Evolutionary conservation across 2,797 vertebrate species (phyloP).

Genomic region (Lutjanus campechanus): DNA sequence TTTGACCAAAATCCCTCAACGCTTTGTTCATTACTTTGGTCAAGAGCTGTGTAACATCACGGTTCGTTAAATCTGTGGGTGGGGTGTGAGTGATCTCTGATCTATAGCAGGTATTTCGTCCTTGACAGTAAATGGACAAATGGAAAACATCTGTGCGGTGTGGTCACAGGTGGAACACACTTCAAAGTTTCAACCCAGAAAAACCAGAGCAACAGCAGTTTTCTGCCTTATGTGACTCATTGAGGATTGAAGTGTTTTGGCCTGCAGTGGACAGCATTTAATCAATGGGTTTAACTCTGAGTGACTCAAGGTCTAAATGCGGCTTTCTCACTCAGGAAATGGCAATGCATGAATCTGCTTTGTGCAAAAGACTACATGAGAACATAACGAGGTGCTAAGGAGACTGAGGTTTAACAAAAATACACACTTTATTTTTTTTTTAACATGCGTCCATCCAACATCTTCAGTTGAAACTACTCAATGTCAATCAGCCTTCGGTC

Average conservation of each 20-base stretch:
- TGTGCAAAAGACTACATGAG: background rate
- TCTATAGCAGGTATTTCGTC: slow-evolving; percentile 31
- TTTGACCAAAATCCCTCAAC: background rate
- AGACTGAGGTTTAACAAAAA: slow-evolving; percentile 26
- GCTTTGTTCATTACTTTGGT: slow-evolving; percentile 19
- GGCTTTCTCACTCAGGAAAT: slow-evolving; percentile 23
- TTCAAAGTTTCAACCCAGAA: slow-evolving; percentile 11
- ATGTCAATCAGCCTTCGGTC: slow-evolving; percentile 65
- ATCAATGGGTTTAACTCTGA: slow-evolving; percentile 32
- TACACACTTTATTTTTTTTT: slow-evolving; percentile 34
- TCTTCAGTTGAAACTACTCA: background rate
- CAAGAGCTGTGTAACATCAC: slow-evolving; percentile 4
- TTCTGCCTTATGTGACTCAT: slow-evolving; percentile 10
- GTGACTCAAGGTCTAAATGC: slow-evolving; percentile 25
- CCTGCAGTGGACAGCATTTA: slow-evolving; percentile 23
- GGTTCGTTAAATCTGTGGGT: slow-evolving; percentile 2
- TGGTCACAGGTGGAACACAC: slow-evolving; percentile 27
- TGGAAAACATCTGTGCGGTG: slow-evolving; percentile 30
- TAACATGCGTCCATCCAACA: background rate
- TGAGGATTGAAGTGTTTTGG: slow-evolving; percentile 35
- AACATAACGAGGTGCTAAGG: background rate
- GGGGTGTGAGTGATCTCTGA: slow-evolving; percentile 12
- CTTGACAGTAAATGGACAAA: background rate
- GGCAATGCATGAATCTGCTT: slow-evolving; percentile 4
- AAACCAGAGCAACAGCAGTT: slow-evolving; percentile 4